Base-by-base conservation (phyloP, 2,888 invertebrate species). In the Coenonympha arcania region DNA sequence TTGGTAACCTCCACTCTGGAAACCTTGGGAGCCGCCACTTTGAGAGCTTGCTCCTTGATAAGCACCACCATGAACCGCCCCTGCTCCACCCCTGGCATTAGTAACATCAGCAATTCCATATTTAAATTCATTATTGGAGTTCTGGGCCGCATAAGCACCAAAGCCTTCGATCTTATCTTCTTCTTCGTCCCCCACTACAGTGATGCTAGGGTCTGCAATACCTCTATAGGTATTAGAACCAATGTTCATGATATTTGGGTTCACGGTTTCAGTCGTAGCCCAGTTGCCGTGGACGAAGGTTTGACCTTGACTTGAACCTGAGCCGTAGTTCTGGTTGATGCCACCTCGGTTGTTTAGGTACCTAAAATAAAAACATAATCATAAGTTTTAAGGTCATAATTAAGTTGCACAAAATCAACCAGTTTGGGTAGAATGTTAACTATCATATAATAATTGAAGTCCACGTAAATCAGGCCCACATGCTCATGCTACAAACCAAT, bases 241-340 rank as follows among this genome's bases (percentile, higher is more conserved):
- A 13, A 82, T 81, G 43, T 84, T 84, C 61, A 79, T 74, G 9
- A 87, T 63, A 9, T 86, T 80, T 24, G 79, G 65, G 57, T 87
- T 87, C 3, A 87, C 79, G 0, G 83, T 85, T 66, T 87, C 87
- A 4, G 87, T 86, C 0, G 87, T 87, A 1, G 78, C 79, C 79
- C 78, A 85, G 36, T 77, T 70, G 1, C 79, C 75, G 46, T 80
- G 83, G 6, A 82, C 72, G 48, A 84, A 84, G 1, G 69, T 73
- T 61, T 74, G 78, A 22, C 63, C 54, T 40, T 34, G 20, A n/a
- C 73, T 52, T 33, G 43, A 22, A 19, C 40, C 41, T 16, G 54
- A 54, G n/a, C 54, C 52, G 20, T 46, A 52, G 33, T 52, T 59
- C 26, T 59, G 58, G 13, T 55, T 55, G 26, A 47, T 39, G 40